Percentiles rank a stretch among this genome's conserved stretches.
Conservation (phyloP, 2,797 vertebrate genomes). For the Myotis findleyi region DNA sequence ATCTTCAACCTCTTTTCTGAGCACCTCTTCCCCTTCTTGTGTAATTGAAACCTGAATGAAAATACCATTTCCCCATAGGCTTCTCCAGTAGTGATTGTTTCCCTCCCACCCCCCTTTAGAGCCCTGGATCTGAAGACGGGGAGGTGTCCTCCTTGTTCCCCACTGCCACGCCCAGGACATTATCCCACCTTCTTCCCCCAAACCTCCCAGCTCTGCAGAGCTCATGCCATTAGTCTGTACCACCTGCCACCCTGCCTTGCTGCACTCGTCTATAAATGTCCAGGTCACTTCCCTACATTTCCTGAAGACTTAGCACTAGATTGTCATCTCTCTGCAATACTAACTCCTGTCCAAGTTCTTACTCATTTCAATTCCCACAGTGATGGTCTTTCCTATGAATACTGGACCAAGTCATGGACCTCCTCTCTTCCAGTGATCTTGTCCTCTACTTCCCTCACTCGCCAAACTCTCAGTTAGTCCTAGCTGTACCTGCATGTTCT, state of each 20-base stretch:
- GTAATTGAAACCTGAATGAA: not conserved
- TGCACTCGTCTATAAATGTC: not conserved
- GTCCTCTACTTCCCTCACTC: not conserved
- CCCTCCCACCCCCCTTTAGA: not conserved
- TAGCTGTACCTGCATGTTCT: not conserved
- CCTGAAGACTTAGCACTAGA: not conserved
- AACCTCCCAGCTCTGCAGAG: not conserved
- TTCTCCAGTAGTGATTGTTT: not conserved
- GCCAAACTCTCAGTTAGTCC: not conserved
- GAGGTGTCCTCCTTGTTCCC: not conserved
- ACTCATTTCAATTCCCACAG: not conserved
- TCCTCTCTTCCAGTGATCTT: not conserved
- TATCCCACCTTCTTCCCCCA: not conserved
- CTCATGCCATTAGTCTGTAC: not conserved
- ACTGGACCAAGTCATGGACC: not conserved
- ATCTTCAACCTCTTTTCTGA: slow-evolving; percentile 14
- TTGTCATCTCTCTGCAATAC: not conserved
- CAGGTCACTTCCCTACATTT: not conserved
- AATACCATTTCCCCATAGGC: not conserved
- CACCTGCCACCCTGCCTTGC: not conserved
- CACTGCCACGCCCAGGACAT: not conserved
- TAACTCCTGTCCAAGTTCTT: not conserved
- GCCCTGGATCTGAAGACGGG: not conserved
- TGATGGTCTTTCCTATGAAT: not conserved
- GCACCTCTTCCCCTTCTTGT: not conserved